Base-by-base conservation (phyloP, 2,797 vertebrate species). In the Oryzias sinensis region DNA sequence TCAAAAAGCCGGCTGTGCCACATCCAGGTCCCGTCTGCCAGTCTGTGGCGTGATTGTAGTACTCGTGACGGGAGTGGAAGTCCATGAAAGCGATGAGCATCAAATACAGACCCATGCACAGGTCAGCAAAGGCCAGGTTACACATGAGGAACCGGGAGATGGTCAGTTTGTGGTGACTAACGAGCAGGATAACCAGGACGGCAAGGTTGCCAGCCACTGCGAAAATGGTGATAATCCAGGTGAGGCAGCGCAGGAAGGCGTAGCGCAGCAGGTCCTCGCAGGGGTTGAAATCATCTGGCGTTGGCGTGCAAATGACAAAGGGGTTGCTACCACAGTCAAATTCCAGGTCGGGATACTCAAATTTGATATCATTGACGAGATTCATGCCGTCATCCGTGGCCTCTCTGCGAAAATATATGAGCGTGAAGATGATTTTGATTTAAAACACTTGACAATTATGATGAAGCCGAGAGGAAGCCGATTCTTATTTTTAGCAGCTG, bases 71-170 rank as follows among this genome's bases (percentile, higher is more conserved):
- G 1, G 94, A 97, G 66, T 88, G 86, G 52, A 84, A 81, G 14
- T 97, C 95, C n/a, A 95, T 92, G 0, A 90, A 89, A 24, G 95
- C 95, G 0, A 98, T 97, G 33, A 97, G 92, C 76, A 96, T 88
- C 65, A 97, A 82, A 54, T 97, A 98, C 7, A 98, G 79, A 0
- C 94, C 95, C 95, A 96, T 97, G 87, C 94, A 96, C 1, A 97
- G 91, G 69, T 97, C 95, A 0, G 95, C 96, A 1, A 96, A 93
- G 62, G 94, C 94, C 56, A 97, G 87, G 79, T 97, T 96, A 70
- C 96, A 97, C 92, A 97, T 96, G 51, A 98, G 94, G 62, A 98
- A 97, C 22, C 92, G 91, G 24, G 95, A 95, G 20, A 95, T 91
- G 0, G 93, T 96, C 17, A 97, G 81, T 69, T 96, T 97, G 27